A percentile compares a stretch with the other conserved stretches of the same genome.
Conservation (phyloP, 2,113 vertebrate species). For the Galemys pyrenaicus region DNA sequence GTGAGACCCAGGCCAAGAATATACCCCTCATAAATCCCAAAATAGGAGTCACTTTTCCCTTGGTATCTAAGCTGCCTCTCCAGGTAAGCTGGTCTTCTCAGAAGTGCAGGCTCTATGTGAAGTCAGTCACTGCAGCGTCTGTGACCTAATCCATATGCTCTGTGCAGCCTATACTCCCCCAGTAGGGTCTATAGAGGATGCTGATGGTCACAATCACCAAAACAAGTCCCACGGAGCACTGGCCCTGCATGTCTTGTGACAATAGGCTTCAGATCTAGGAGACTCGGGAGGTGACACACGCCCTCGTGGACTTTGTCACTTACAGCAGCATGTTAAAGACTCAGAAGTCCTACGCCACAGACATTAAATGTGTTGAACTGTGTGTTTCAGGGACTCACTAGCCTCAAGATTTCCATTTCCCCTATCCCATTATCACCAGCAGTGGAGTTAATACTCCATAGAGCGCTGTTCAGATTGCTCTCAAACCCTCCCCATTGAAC, state of each 20-base stretch:
- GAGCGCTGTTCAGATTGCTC: neutral
- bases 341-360: neutral
- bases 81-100: neutral
- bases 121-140: neutral
- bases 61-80: neutral
- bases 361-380: neutral
- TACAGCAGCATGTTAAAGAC: neutral
- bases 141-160: accelerated
- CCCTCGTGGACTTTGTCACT: neutral
- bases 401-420: neutral
- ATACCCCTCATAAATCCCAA: neutral
- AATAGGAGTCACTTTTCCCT: neutral
- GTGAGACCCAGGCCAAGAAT: neutral
- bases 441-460: neutral
- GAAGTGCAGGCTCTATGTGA: neutral
- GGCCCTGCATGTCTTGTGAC: neutral
- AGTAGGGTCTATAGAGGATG: neutral
- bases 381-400: neutral
- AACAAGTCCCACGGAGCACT: neutral
- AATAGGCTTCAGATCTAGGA: neutral
- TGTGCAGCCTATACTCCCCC: neutral
- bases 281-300: neutral
- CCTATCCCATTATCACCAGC: neutral
- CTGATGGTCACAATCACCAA: neutral
- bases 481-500: neutral